Evolutionary conservation across 2,888 invertebrate species (phyloP), one percentile per base, ranked within the genome.

Genomic region (Drosophila parthenogenetica): DNA sequence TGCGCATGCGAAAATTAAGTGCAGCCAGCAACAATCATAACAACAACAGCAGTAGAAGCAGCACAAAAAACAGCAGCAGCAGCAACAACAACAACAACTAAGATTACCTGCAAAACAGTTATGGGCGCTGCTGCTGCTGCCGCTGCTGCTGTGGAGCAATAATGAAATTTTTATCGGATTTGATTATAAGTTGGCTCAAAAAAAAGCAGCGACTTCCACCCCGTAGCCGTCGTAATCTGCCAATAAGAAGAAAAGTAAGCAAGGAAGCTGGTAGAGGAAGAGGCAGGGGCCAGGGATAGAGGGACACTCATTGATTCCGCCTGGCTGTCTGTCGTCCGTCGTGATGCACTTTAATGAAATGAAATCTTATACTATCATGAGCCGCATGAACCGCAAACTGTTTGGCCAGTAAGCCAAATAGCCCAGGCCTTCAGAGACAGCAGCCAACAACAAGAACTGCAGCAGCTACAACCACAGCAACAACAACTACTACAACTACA

Each of bases 271-370:
- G 35, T 35, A 14, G 29, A 40, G 43, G 35, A 13, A 16, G 50
- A 45, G 60, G 13, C 8, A 25, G 55, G 63, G 42, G 54, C 48
- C 8, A 25, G 55, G 63, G 42, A 51, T 46, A 59, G 73, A 68
- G 69, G 76, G 73, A 69, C 71, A 72, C 80, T 85, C 83, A 83
- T 83, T 83, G 83, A 83, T 89, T 83, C 83, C 84, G 69, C 72
- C 73, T 69, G 53, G 25, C 46, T 17, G 80, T 73, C 89, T 53
- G 81, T 65, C 69, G 82, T 78, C 86, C 82, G 79, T 90, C 92
- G 92, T 92, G 91, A 91, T 91, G 91, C 89, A 92, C 90, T 91
- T 92, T 91, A 91, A 91, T 91, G 91, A 92, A 91, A 92, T 91
- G 92, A 92, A 91, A 91, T 91, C 91, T 91, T 91, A 91, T 91